phyloP scores from a whole-genome alignment of 1,140 invertebrate species.

The Limonius californicus region DNA sequence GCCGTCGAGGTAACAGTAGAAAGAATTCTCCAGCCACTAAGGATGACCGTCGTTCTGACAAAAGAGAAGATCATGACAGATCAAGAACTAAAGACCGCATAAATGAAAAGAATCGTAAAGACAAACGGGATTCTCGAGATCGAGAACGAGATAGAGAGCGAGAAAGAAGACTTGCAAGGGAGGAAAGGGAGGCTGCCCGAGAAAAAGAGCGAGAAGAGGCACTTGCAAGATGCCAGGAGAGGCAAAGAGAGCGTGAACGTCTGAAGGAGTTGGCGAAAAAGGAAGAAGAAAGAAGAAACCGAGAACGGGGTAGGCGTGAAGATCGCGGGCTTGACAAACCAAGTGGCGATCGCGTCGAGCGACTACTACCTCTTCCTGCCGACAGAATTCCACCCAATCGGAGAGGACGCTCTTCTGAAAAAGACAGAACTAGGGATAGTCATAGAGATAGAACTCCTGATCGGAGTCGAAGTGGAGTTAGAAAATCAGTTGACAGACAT shows the following conservation, averaged over 20 bases:
- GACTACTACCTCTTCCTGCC: constrained; percentile 40
- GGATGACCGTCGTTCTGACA: constrained; percentile 37
- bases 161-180: constrained; percentile 47
- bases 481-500: constrained; percentile 38
- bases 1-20: constrained; percentile 29
- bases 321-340: constrained; percentile 46
- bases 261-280: constrained; percentile 48
- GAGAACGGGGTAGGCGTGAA: constrained; percentile 37
- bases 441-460: constrained; percentile 22
- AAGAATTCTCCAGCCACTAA: constrained; percentile 31
- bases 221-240: constrained; percentile 53
- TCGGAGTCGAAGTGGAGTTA: constrained; percentile 23
- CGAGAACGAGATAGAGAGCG: constrained; percentile 47
- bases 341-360: constrained; percentile 37
- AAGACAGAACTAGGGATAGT: constrained; percentile 23
- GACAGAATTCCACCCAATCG: constrained; percentile 38
- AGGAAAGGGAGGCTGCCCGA: constrained; percentile 50
- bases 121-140: constrained; percentile 41
- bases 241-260: constrained; percentile 59
- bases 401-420: background rate
- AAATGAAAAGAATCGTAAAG: constrained; percentile 34
- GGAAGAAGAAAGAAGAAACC: constrained; percentile 42
- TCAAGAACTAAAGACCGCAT: constrained; percentile 27
- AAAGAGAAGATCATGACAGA: constrained; percentile 38
- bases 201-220: constrained; percentile 58